Evolutionary conservation across 2,888 invertebrate species (phyloP), one percentile per base, ranked within the genome.

Genomic region (Mycalesis mineus): DNA sequence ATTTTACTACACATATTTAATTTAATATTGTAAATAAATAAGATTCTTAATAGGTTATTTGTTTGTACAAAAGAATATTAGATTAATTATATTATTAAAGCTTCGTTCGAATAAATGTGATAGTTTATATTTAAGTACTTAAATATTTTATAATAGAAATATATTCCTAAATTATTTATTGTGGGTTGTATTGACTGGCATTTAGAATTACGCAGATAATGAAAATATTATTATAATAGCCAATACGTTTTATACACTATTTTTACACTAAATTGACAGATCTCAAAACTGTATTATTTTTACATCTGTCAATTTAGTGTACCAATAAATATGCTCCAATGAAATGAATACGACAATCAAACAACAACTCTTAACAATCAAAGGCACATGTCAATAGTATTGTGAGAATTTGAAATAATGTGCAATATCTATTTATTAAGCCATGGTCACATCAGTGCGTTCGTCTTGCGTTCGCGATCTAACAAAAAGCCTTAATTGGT

Each of bases 81-180:
- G 33, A n/a, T 74, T n/a, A n/a, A n/a, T n/a, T n/a, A n/a, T n/a
- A n/a, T n/a, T n/a, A 68, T 70, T 74, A 72, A 83, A 76, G 84
- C 86, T 88, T 87, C 80, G 78, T 88, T 87, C 76, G 79, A 83
- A 80, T 89, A 84, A 88, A 88, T 89, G 89, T 89, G 88, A 89
- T 89, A 89, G 88, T 87, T 88, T 82, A 80, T 85, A 74, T 75
- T 74, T 86, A 84, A 86, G 88, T 89, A 89, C 85, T 87, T 88
- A 87, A 45, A 86, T 84, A 78, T 79, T 81, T 77, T 80, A 81
- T 79, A 85, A 51, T 31, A 50, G 49, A 42, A 78, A 83, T 75
- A 80, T 87, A 83, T 82, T 77, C 74, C 73, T 88, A 87, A 88
- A 88, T 88, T 88, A 89, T 88, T 89, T 89, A 88, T 88, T 88